These are phyloP conservation scores for Sebastolobus alascanus DNA, from an alignment of 2,797 vertebrate genomes.

Conservation along the genomic window DNA sequence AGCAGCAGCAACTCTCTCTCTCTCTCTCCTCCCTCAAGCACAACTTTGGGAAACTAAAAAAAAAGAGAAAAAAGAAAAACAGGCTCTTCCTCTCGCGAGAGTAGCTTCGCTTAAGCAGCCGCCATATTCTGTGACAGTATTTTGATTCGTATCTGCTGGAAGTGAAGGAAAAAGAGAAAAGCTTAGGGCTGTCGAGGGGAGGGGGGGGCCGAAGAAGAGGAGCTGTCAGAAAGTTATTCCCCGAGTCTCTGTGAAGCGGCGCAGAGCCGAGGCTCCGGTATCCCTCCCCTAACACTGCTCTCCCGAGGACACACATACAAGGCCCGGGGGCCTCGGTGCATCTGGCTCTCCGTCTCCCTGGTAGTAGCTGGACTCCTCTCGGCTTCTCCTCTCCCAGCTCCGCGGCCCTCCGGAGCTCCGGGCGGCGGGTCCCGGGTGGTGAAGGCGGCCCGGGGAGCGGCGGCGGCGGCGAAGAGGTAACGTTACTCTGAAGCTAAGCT, in stretches of 20 bases:
- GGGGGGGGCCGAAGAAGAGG: constrained; percentile 76
- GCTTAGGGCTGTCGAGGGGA: constrained; percentile 73
- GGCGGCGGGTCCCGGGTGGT: constrained; percentile 82
- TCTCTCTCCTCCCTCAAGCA: constrained; percentile 35
- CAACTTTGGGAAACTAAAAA: constrained; percentile 48
- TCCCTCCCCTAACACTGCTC: constrained; percentile 57
- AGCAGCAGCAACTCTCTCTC: constrained; percentile 21
- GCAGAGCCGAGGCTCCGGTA: constrained; percentile 63
- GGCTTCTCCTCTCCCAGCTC: constrained; percentile 75
- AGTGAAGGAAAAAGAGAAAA: constrained; percentile 83
- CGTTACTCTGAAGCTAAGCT: background rate
- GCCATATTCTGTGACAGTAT: constrained; percentile 96
- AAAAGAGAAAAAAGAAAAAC: constrained; percentile 31
- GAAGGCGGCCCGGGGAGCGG: constrained; percentile 85
- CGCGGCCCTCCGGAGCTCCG: constrained; percentile 81
- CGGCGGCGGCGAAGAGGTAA: constrained; percentile 72
- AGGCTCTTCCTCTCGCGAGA: constrained; percentile 89
- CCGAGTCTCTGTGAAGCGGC: constrained; percentile 73
- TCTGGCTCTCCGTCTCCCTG: constrained; percentile 70
- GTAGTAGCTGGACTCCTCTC: constrained; percentile 67
- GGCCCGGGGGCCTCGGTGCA: constrained; percentile 83
- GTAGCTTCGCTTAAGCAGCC: constrained; percentile 81
- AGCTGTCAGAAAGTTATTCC: constrained; percentile 80
- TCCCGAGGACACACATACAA: constrained; percentile 75
- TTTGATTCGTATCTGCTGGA: constrained; percentile 92